A percentile compares a stretch with the other conserved stretches of the same genome.
phyloP scores from a whole-genome alignment of 2,113 vertebrate genomes.

The Pseudorectes ferrugineus region DNA sequence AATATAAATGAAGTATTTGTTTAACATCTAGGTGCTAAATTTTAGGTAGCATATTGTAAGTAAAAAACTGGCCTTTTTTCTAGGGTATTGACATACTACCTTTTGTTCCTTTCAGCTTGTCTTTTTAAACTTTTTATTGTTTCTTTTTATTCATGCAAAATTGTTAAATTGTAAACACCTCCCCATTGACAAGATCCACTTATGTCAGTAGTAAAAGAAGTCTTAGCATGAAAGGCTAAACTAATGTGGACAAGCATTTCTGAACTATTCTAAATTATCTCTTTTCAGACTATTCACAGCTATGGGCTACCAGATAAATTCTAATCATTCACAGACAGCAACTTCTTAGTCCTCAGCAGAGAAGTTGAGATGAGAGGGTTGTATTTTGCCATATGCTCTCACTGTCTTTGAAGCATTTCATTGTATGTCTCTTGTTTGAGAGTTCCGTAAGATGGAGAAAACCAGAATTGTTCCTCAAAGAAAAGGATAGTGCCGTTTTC shows the following conservation, averaged over 20 bases:
- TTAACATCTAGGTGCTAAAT: not conserved
- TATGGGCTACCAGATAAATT: not conserved
- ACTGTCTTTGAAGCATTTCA: not conserved
- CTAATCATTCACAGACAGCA: not conserved
- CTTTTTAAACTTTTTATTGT: not conserved
- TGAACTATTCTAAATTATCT: not conserved
- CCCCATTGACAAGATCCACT: not conserved
- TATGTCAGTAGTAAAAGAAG: not conserved
- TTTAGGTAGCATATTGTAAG: not conserved
- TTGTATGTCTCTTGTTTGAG: not conserved
- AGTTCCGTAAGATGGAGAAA: not conserved
- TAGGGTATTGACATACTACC: not conserved
- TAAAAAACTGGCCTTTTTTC: not conserved
- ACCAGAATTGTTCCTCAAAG: not conserved
- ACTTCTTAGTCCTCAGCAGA: not conserved
- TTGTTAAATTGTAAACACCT: not conserved
- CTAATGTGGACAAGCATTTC: not conserved
- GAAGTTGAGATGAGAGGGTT: not conserved
- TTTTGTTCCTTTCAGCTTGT: not conserved
- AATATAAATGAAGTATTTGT: not conserved
- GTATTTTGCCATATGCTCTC: not conserved
- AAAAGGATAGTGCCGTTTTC: not conserved
- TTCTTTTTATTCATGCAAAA: not conserved
- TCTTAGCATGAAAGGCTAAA: not conserved
- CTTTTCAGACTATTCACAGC: not conserved